Conservation (phyloP, 2,888 invertebrate species). For the Cosmia pyralina region DNA sequence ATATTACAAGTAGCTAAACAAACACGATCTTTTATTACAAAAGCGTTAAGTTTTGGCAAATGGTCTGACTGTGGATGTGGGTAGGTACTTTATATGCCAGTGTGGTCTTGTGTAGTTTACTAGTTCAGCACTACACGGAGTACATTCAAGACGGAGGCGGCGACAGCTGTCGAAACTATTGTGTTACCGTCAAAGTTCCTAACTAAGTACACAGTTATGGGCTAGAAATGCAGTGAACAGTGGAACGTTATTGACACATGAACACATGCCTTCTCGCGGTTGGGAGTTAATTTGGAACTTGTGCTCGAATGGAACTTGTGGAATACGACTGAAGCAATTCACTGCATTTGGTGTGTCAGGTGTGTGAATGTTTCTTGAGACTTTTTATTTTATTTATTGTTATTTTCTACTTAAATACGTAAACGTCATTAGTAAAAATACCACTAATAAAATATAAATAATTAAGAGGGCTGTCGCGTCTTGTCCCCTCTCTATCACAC, state of each 20-base stretch:
- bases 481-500: too few relatives aligned
- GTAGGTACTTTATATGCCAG: constrained; percentile 8
- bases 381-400: background rate
- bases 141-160: constrained; percentile 23
- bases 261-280: constrained; percentile 21
- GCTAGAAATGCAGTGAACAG: constrained; percentile 40
- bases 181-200: constrained; percentile 46
- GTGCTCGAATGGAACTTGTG: constrained; percentile 19
- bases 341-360: background rate
- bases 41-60: constrained; percentile 58
- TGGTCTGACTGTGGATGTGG: constrained; percentile 28
- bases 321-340: constrained; percentile 2
- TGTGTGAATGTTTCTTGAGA: background rate
- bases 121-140: constrained; percentile 13
- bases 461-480: too few relatives aligned
- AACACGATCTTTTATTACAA: constrained; percentile 63
- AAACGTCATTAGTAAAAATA: background rate
- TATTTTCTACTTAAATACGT: background rate
- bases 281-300: constrained; percentile 42
- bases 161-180: constrained; percentile 45
- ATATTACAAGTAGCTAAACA: constrained; percentile 46
- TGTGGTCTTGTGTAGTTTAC: constrained; percentile 15
- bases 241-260: constrained; percentile 41
- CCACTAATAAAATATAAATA: background rate
- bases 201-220: constrained; percentile 29